Evolutionary conservation across 64 coral and sea anemone species (phyloP), one percentile per base, ranked within the genome.

Genomic region (Exaiptasia diaphana): DNA sequence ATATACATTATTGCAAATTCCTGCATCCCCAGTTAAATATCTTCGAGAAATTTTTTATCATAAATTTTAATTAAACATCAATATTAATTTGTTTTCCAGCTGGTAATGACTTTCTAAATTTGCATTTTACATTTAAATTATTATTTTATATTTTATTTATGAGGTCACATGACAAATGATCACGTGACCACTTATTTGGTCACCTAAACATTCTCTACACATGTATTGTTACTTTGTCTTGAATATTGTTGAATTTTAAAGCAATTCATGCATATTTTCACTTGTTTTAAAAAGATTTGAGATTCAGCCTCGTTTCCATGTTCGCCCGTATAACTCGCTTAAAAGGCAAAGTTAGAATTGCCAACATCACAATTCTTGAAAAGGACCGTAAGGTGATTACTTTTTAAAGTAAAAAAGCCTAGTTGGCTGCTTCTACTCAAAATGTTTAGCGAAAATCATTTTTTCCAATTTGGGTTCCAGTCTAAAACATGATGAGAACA

Each of bases 301-400:
- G 63, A 83, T 83, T 83, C 43, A 83, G 81, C 81, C 81, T 83
- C 50, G 81, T 83, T 83, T 83, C 64, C 81, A 83, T 83, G 81
- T 64, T 49, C 64, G 61, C 63, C 80, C 49, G 61, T 53, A 46
- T 67, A 83, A 60, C 71, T 83, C 80, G 50, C 50, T 54, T 54
- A 54, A 54, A 54, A 82, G 79, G 63, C 62, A 82, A 82, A 82
- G 26, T 14, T 14, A 22, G 17, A 14, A 54, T 20, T 54, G 50
- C 50, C 50, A 54, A 54, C 50, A 54, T 54, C 14, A 22, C 50
- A 22, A 54, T 15, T 54, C 50, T 54, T 54, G 15, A 54, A 20
- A 54, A 54, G 50, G 15, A 20, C 50, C 50, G 24, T 54, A 54
- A 54, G 50, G 24, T 22, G 50, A 54, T 20, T 22, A 54, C 24